Evolutionary conservation across 2,797 vertebrate genomes (phyloP), one percentile per base, ranked within the genome.

Genomic region (Pagetopsis macropterus): DNA sequence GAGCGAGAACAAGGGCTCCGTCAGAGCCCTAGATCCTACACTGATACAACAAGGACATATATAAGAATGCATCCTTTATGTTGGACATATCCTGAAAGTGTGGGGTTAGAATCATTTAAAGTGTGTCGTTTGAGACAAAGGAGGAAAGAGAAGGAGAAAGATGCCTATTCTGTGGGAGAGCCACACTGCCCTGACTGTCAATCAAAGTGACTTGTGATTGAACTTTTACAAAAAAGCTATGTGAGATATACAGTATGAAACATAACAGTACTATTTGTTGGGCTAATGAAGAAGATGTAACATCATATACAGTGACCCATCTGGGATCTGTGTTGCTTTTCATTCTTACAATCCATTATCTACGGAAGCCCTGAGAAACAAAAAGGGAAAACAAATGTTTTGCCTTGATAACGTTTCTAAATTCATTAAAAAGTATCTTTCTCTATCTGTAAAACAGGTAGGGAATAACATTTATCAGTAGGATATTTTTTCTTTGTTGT

Each of bases 1-100:
- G 93, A 96, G 87, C 84, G 91, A n/a, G 95, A 95, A 75, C 91
- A 93, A n/a, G 85, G 68, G 27, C 61, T 70, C 16, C 78, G 81
- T 50, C 70, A 85, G 64, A 78, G 64, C 64, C 76, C 75, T 12
- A 70, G 51, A 56, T 41, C 79, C 17, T 73, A 58, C 74, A 87
- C 48, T 89, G 67, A 89, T 51, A 31, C 58, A 57, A 14, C 5
- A 60, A 64, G 43, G 59, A 78, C 50, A 44, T 21, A 0, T 31
- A 59, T 65, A 17, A 64, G 9, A 73, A 70, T 51, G 45, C 40
- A 55, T 75, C 63, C 40, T 51, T 76, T 58, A 54, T 62, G 56
- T 56, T 49, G 44, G 62, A 71, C 50, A 33, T 50, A 46, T 37
- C 21, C 33, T 55, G 55, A 68, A 50, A 6, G 3, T 65, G 27